Evolutionary conservation across 1,140 invertebrate genomes (phyloP), one percentile per base, ranked within the genome.

Genomic region (Drosophila arawakana): DNA sequence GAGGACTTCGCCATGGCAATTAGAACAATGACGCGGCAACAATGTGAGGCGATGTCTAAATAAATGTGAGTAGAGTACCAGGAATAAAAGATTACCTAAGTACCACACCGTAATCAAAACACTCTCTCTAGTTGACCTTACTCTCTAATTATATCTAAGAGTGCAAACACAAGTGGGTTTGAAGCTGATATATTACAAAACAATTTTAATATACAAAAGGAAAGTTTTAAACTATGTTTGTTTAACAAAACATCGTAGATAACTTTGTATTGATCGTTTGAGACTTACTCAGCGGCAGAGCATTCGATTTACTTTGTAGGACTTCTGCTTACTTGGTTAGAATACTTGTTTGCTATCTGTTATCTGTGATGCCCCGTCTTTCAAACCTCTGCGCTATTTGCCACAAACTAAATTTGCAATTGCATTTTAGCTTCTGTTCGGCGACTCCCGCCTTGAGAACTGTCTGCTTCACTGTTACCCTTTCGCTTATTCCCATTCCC

Each of bases 11-110:
- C 52, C 61, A 65, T 39, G 55, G 78, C 82, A 86, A 86, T 86
- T 86, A 81, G 78, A 86, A 86, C 82, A 86, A 76, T 81, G 82
- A 81, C 79, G 82, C 69, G 78, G 75, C 82, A 86, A 86, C 75
- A 79, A 74, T 79, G 78, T 85, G 59, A 58, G 68, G 39, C 60
- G 46, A 39, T 55, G 52, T 49, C 35, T 62, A 35, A 21, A 57
- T n/a, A 54, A 68, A 44, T 44, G 54, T 8, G 10, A 43, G 50
- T 10, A 39, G 37, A 37, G 8, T 2, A 55, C 63, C 47, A 58
- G 59, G 52, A 57, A 34, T 47, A 1, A 4, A 59, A n/a, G 5
- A 39, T 9, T 7, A 13, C 54, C 9, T 25, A 37, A 41, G 54
- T 59, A 57, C 4, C 47, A 15, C 10, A 44, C 34, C 59, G 49